phyloP scores from a whole-genome alignment of 2,888 invertebrate species.

The Trachelus stipa region DNA sequence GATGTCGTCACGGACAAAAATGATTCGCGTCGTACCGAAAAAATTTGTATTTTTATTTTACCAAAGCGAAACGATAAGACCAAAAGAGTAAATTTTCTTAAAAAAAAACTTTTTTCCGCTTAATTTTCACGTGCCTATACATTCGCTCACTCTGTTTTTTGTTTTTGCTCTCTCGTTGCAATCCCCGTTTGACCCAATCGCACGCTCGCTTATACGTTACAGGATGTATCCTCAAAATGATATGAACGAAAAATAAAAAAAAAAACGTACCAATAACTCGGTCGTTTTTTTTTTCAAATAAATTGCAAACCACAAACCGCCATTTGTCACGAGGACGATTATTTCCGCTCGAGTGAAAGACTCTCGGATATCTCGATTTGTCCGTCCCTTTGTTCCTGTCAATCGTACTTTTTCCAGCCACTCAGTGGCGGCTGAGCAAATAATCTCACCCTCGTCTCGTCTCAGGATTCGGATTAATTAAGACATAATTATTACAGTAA shows the following conservation, averaged over 20 bases:
- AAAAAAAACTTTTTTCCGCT: too few relatives aligned
- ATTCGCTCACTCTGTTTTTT: background rate
- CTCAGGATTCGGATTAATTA: conserved; percentile 2
- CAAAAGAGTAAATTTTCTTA: too few relatives aligned
- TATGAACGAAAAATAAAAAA: conserved; percentile 10
- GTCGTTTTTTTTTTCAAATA: background rate
- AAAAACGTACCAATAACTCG: conserved; percentile 1
- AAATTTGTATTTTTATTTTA: too few relatives aligned
- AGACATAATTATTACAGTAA: conserved; percentile 1
- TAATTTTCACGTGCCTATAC: background rate
- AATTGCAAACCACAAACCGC: background rate
- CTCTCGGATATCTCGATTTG: background rate
- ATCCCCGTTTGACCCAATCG: background rate
- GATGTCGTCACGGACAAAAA: too few relatives aligned
- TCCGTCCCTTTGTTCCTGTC: background rate
- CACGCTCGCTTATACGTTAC: background rate
- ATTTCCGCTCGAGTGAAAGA: background rate
- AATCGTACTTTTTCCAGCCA: background rate
- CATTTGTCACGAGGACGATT: background rate
- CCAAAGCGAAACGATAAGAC: too few relatives aligned
- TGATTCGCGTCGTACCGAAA: too few relatives aligned
- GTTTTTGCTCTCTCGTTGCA: background rate
- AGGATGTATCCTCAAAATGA: background rate
- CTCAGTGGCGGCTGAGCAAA: background rate
- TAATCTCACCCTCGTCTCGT: conserved; percentile 2